Percentiles rank a stretch among this genome's conserved stretches.
Conservation (phyloP, 2,888 invertebrate genomes). For the Villa cingulata region DNA sequence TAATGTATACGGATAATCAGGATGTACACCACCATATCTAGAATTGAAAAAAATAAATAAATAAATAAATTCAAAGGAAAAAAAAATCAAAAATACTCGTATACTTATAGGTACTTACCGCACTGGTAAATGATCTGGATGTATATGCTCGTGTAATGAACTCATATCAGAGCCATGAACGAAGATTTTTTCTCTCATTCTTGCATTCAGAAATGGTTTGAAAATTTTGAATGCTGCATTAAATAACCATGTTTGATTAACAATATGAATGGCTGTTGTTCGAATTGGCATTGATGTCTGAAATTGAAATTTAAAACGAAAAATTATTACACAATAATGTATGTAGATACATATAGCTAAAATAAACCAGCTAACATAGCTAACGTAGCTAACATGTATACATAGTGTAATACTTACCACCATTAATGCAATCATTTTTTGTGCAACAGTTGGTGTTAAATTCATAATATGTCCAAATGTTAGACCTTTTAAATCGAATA, state of each 20-base stretch:
- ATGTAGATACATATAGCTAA: too few relatives aligned
- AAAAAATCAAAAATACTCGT: neutral
- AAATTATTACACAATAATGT: too few relatives aligned
- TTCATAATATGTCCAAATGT: slow-evolving; percentile 58
- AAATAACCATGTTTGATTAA: slow-evolving; percentile 71
- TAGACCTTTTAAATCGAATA: slow-evolving; percentile 61
- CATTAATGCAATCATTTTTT: slow-evolving; percentile 52
- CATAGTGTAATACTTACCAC: slow-evolving; percentile 45
- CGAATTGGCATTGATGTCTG: slow-evolving; percentile 61
- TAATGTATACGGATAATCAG: slow-evolving; percentile 57
- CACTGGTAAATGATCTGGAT: slow-evolving; percentile 55
- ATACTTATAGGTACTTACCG: slow-evolving; percentile 20
- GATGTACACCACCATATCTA: slow-evolving; percentile 40
- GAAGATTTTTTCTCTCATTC: slow-evolving; percentile 47
- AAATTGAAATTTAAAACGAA: too few relatives aligned
- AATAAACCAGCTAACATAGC: too few relatives aligned
- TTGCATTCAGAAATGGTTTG: slow-evolving; percentile 55
- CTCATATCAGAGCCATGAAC: slow-evolving; percentile 55
- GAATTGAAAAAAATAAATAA: neutral
- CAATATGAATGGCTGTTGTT: slow-evolving; percentile 59
- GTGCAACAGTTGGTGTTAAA: slow-evolving; percentile 55
- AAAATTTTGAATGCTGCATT: slow-evolving; percentile 65
- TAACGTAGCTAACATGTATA: too few relatives aligned
- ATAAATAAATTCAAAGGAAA: neutral
- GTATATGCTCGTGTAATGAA: slow-evolving; percentile 60